Evolutionary conservation across 2,113 vertebrate genomes (phyloP), one percentile per base, ranked within the genome.

Genomic region (Chamaea fasciata): DNA sequence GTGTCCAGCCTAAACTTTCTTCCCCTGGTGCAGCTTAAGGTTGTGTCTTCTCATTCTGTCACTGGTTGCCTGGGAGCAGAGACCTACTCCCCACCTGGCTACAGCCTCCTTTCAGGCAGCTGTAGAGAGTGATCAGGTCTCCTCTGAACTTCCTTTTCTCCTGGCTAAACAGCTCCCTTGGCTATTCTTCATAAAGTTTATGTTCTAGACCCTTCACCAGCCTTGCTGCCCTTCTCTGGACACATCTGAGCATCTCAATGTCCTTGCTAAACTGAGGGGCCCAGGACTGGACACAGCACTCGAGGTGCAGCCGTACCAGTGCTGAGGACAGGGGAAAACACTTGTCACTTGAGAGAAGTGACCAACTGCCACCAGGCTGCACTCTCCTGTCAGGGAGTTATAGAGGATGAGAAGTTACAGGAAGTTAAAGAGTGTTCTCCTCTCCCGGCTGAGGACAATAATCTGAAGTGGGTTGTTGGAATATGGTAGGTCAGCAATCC

Each of bases 41-140:
- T 28, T 47, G 63, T 31, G 19, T 52, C n/a, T 13, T 33, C 17
- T 57, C 0, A 0, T 37, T 30, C 33, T 67, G 49, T 8, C 41
- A 24, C 8, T 44, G 24, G 11, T 24, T 67, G 27, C 10, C 21
- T 47, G 27, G n/a, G 76, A 52, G 46, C 52, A 69, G 46, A 59
- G 11, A 14, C 21, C 0, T 1, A 35, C 9, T 33, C 14, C 14
- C 22, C 44, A 59, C 17, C 17, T 33, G 27, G 44, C 37, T 23
- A 31, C 14, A 68, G 1, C 15, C 5, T 64, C 37, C 20, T 75
- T 52, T 9, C 44, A 77, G 22, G 39, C 3, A 80, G 39, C 15
- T 74, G 12, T 9, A 37, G 33, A 37, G 33, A 50, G 24, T 52
- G 75, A 42, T 28, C 11, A 53, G 60, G 11, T 42, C 15, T 44